Evolutionary conservation across 2,888 invertebrate species (phyloP).

Genomic region (Caenorhabditis virilis): DNA sequence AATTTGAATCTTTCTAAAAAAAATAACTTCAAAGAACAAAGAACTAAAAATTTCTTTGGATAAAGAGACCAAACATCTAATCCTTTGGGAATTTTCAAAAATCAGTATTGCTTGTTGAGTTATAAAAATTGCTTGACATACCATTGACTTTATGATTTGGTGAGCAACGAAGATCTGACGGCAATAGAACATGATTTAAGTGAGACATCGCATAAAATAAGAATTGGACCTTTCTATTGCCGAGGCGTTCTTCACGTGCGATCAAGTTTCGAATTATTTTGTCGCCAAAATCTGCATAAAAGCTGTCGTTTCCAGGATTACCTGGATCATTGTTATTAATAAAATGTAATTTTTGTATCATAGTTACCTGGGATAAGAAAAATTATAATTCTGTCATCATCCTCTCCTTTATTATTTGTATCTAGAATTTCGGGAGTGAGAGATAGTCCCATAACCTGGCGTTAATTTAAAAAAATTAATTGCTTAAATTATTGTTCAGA

Average conservation of each 20-base stretch:
- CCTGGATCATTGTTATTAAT: slow-evolving; percentile 27
- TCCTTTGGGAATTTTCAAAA: not conserved
- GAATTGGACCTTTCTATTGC: slow-evolving; percentile 35
- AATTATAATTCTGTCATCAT: slow-evolving; percentile 48
- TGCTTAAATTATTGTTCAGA: not conserved
- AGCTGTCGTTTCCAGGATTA: slow-evolving; percentile 64
- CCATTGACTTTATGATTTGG: slow-evolving; percentile 44
- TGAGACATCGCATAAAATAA: slow-evolving; percentile 57
- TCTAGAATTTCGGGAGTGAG: slow-evolving; percentile 39
- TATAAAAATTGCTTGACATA: slow-evolving; percentile 5
- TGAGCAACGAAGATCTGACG: slow-evolving; percentile 43
- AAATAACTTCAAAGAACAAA: not conserved
- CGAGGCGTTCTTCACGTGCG: slow-evolving; percentile 45
- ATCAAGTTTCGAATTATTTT: slow-evolving; percentile 46
- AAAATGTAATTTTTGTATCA: not conserved
- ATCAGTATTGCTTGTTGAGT: too few species aligned
- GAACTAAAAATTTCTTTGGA: not conserved
- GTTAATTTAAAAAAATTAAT: not conserved
- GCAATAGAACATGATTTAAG: slow-evolving; percentile 61
- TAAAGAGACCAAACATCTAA: not conserved
- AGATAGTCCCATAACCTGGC: slow-evolving; percentile 31
- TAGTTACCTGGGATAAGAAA: slow-evolving; percentile 51
- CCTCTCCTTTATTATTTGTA: slow-evolving; percentile 40
- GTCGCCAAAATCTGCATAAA: slow-evolving; percentile 60
- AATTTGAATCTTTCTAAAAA: slow-evolving; percentile 57